Evolutionary conservation across 2,888 invertebrate species (phyloP).

Genomic region (Lycocerus yunnanus): DNA sequence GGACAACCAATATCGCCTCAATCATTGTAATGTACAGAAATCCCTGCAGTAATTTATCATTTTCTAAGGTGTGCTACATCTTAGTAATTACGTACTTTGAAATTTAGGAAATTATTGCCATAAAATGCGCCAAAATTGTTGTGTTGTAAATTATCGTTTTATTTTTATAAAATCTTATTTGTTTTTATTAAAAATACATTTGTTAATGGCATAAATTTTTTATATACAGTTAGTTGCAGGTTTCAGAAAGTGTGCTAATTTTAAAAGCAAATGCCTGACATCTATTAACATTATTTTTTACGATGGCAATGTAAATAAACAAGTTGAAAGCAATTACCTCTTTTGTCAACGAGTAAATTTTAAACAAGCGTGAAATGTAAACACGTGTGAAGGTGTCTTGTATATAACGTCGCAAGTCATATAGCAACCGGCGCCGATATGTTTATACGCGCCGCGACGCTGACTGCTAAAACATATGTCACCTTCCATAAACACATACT

Average conservation of each 20-base stretch:
- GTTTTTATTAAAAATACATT: not conserved
- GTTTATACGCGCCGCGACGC: slow-evolving; percentile 54
- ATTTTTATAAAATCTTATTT: not conserved
- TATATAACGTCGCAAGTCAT: slow-evolving; percentile 52
- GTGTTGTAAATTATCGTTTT: not conserved
- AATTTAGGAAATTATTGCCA: not conserved
- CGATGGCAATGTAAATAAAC: slow-evolving; percentile 36
- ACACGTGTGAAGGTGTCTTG: slow-evolving; percentile 46
- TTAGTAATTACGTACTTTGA: not conserved
- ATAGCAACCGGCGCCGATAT: slow-evolving; percentile 60
- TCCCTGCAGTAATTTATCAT: slow-evolving; percentile 19
- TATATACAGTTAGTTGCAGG: not conserved
- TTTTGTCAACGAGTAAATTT: slow-evolving; percentile 56
- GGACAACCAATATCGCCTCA: slow-evolving; percentile 24
- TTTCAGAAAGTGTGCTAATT: slow-evolving; percentile 14
- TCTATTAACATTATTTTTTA: slow-evolving; percentile 32
- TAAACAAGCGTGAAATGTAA: slow-evolving; percentile 53
- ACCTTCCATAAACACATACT: slow-evolving; percentile 52
- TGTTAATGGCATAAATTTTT: not conserved
- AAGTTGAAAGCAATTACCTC: slow-evolving; percentile 54
- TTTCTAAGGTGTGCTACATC: not conserved
- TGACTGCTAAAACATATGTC: slow-evolving; percentile 49
- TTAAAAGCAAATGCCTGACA: slow-evolving; percentile 22
- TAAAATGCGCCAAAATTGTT: not conserved
- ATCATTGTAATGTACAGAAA: slow-evolving; percentile 24